Evolutionary conservation across 2,888 invertebrate species (phyloP).

Genomic region (Sacculina carcini): DNA sequence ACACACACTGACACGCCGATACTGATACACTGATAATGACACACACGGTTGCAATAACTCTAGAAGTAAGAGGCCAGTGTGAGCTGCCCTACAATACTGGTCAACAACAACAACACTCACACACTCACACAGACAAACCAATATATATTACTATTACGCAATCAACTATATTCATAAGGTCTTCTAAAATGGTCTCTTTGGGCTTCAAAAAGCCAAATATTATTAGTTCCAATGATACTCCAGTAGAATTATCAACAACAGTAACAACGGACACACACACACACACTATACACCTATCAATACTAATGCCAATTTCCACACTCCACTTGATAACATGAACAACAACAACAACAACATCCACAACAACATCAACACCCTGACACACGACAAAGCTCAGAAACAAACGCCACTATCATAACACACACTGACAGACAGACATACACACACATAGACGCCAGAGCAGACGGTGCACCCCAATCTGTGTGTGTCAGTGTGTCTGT

Average conservation of each 20-base stretch:
- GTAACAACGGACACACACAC: neutral
- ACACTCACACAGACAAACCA: neutral
- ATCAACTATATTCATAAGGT: too few species aligned
- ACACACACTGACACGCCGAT: too few species aligned
- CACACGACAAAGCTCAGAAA: too few species aligned
- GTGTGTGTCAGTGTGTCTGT: constrained; percentile 3
- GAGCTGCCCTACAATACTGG: neutral
- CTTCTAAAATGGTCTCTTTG: too few species aligned
- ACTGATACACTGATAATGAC: neutral
- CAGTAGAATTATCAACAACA: neutral
- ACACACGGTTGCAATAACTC: neutral
- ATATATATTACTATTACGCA: neutral
- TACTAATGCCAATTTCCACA: neutral
- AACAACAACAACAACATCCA: neutral
- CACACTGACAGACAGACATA: neutral
- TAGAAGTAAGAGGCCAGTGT: neutral
- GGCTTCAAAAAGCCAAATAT: neutral
- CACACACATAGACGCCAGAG: neutral
- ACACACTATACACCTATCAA: neutral
- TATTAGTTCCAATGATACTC: neutral
- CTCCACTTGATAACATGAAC: neutral
- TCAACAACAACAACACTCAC: neutral
- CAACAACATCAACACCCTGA: too few species aligned
- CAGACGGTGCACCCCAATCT: neutral
- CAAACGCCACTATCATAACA: too few species aligned